Evolutionary conservation across 2,888 invertebrate genomes (phyloP), one percentile per base, ranked within the genome.

Genomic region (Malthinus flaveolus): DNA sequence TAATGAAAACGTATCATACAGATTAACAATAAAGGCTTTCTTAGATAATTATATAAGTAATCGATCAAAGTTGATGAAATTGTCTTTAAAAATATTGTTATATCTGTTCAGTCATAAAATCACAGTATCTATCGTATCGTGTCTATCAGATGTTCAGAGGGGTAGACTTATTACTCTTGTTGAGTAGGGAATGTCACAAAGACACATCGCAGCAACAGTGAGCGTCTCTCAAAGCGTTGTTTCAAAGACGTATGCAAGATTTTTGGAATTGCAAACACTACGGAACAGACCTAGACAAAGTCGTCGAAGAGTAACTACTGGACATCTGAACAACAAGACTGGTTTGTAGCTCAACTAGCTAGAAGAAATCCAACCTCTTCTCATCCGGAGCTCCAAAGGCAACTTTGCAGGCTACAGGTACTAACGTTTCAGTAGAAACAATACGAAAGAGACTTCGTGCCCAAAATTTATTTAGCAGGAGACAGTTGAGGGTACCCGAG

Each of bases 161-260:
- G 11, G 37, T 6, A 37, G 12, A 37, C 1, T 37, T 37, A 13
- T 37, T 37, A 11, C 37, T 37, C 1, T 37, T 37, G 37, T 37
- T 37, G 5, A 37, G 37, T 12, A 37, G n/a, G n/a, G 37, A 37
- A 23, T n/a, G n/a, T 37, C 37, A 10, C 37, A 37, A 37, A 37
- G 7, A 12, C 11, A 2, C 6, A 37, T 37, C 3, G 37, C 4
- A 4, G 37, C 37, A 37, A 11, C 2, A 11, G 37, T 37, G 4
- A 12, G 37, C 37, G 37, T n/a, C 37, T 37, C 12, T 10, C 37
- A 37, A 10, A 12, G n/a, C 8, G 37, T n/a, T 37, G 10, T 37
- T 37, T 37, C 37, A 37, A 37, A 37, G 11, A 37, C n/a, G 23
- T 37, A 37, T 37, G 37, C 37, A 37, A 37, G 4, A 37, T 37